phyloP scores from a whole-genome alignment of 1,140 invertebrate species.

The Papilio polytes region DNA sequence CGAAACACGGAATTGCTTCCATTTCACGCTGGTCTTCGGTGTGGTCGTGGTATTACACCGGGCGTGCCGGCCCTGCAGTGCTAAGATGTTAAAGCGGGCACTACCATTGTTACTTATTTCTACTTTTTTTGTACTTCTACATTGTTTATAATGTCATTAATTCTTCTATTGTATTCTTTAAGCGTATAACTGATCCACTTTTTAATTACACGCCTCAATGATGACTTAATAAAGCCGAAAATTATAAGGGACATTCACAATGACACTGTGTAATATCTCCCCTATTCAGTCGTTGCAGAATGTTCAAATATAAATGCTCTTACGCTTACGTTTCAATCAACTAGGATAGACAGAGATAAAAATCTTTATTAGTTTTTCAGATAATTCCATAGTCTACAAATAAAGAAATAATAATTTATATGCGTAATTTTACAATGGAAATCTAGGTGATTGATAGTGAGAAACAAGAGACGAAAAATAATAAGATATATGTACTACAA shows the following conservation, averaged over 20 bases:
- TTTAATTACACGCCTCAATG: conserved; percentile 75
- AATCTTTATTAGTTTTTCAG: neutral
- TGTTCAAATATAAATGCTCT: conserved; percentile 17
- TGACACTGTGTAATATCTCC: conserved; percentile 6
- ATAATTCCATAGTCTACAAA: too few species aligned
- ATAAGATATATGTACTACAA: too few species aligned
- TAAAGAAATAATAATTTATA: too few species aligned
- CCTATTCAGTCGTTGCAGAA: conserved; percentile 9
- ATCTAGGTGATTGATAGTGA: too few species aligned
- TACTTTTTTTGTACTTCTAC: conserved; percentile 34
- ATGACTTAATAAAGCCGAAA: conserved; percentile 69
- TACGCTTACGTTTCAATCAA: conserved; percentile 14
- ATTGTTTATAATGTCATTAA: conserved; percentile 49
- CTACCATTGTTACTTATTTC: too few species aligned
- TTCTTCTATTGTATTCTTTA: conserved; percentile 67
- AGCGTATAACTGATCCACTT: conserved; percentile 69
- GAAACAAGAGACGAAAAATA: too few species aligned
- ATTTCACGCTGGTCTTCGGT: too few species aligned
- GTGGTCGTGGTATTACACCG: too few species aligned
- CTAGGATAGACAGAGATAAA: conserved; percentile 9
- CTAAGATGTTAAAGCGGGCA: too few species aligned
- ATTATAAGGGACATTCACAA: conserved; percentile 50
- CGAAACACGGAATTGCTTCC: too few species aligned
- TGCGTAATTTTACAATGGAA: too few species aligned
- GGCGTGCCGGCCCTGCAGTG: too few species aligned